Percentiles rank a stretch among this genome's conserved stretches.
Evolutionary conservation across 2,888 invertebrate species (phyloP).

Genomic region (Amphipyra berbera): DNA sequence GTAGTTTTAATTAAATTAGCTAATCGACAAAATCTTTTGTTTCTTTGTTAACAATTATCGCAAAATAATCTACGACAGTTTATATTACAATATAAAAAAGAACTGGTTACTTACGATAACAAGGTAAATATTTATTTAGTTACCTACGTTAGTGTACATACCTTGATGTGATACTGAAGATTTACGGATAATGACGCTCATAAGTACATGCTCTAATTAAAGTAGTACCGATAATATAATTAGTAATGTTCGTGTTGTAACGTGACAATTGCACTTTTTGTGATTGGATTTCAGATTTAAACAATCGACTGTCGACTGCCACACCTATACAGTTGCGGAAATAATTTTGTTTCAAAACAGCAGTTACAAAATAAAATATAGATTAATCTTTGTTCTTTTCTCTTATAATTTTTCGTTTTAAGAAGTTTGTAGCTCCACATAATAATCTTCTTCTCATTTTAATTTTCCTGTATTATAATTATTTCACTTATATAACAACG

Average conservation of each 20-base stretch:
- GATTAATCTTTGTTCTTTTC: constrained; percentile 44
- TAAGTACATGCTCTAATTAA: not conserved
- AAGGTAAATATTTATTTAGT: constrained; percentile 32
- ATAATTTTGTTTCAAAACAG: constrained; percentile 56
- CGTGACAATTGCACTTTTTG: constrained; percentile 36
- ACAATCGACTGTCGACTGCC: constrained; percentile 32
- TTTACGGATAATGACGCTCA: constrained; percentile 18
- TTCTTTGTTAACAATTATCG: too few species aligned
- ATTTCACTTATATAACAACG: not conserved
- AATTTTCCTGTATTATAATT: not conserved
- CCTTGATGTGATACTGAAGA: constrained; percentile 5
- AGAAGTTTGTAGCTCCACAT: not conserved
- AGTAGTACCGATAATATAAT: not conserved
- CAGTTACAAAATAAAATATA: constrained; percentile 55
- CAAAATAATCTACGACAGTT: not conserved
- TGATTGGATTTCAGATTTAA: constrained; percentile 40
- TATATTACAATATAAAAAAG: too few species aligned
- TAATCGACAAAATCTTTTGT: not conserved
- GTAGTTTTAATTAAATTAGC: not conserved
- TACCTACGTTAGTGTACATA: constrained; percentile 3
- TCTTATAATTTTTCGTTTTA: constrained; percentile 15
- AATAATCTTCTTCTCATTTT: not conserved
- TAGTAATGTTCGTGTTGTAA: constrained; percentile 6
- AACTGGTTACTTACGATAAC: constrained; percentile 27
- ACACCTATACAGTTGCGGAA: constrained; percentile 27